Evolutionary conservation across 1,140 invertebrate genomes (phyloP), one percentile per base, ranked within the genome.

Genomic region (Drosophila lowei): DNA sequence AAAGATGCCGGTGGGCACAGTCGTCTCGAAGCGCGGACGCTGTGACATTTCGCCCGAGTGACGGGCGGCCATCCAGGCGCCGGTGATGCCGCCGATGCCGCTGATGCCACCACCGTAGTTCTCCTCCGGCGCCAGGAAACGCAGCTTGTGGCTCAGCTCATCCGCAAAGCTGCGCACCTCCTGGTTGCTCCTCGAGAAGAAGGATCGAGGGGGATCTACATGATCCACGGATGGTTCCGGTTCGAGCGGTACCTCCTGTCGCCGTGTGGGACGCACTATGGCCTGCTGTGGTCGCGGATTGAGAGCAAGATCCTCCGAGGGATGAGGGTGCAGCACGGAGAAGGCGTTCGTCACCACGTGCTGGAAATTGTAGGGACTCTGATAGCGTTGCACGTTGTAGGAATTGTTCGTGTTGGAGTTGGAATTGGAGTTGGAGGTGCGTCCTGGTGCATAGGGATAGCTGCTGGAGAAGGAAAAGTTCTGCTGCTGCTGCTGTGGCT

Each of bases 1-100:
- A 79, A 96, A 97, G 72, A 95, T 93, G 1, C 96, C 96, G 21
- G 93, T 94, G 62, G 94, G 95, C 6, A 97, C 96, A 0, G 95
- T 96, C 0, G 95, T 96, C 42, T 96, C 94, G 78, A 97, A 97
- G 0, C 95, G 93, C 6, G 93, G 93, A 38, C 92, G 86, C 23
- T 91, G 79, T 0, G 71, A 18, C 79, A 83, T 85, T 25, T 83
- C 75, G 9, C 49, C 23, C 7, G 43, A 52, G 6, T 73, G 41
- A 41, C 43, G 23, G n/a, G 16, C 6, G 15, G 47, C 50, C 13
- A 70, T 18, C 81, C 77, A 80, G 54, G 79, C 66, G 41, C 62
- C 80, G 50, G 61, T 56, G 55, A 58, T 59, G 58, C 38, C 58
- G 77, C 90, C 60, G 60, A 18, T 18, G 18, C 57, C 52, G 34